A percentile compares a stretch with the other conserved stretches of the same genome.
Evolutionary conservation across 2,888 invertebrate species (phyloP).

Genomic region (Drosophila barbarae): DNA sequence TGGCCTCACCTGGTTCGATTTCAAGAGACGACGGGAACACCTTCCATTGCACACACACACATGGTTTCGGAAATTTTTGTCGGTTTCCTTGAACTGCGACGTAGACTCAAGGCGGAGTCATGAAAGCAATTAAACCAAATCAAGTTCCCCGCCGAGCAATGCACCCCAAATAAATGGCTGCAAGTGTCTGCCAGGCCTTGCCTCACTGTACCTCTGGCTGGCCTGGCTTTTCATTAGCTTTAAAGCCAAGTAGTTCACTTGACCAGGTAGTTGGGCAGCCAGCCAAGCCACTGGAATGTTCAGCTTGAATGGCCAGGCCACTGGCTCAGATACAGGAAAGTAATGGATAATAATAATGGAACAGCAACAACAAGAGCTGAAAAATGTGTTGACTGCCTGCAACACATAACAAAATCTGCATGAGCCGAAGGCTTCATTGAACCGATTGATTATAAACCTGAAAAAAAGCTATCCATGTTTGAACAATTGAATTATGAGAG

Average conservation of each 20-base stretch:
- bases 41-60: conserved; percentile 23
- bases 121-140: conserved; percentile 68
- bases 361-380: conserved; percentile 15
- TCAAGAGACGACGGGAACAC: conserved; percentile 28
- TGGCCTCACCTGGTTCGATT: conserved; percentile 21
- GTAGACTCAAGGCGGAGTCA: conserved; percentile 45
- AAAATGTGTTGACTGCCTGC: conserved; percentile 39
- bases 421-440: conserved; percentile 21
- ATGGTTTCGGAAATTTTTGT: conserved; percentile 25
- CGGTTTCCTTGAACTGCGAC: conserved; percentile 63
- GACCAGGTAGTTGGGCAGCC: conserved; percentile 66
- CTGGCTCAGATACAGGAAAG: conserved; percentile 50
- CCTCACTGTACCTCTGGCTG: conserved; percentile 6
- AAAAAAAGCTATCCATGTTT: conserved; percentile 12
- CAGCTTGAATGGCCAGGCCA: conserved; percentile 55
- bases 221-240: conserved; percentile 34
- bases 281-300: conserved; percentile 68
- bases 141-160: conserved; percentile 60
- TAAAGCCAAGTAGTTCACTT: conserved; percentile 65
- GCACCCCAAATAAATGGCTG: conserved; percentile 32
- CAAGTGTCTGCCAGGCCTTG: conserved; percentile 52
- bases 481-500: conserved; percentile 26
- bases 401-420: conserved; percentile 46
- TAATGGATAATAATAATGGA: conserved; percentile 40
- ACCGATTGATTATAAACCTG: conserved; percentile 27